Evolutionary conservation across 1,140 invertebrate species (phyloP).

Genomic region (Temnothorax curvispinosus): DNA sequence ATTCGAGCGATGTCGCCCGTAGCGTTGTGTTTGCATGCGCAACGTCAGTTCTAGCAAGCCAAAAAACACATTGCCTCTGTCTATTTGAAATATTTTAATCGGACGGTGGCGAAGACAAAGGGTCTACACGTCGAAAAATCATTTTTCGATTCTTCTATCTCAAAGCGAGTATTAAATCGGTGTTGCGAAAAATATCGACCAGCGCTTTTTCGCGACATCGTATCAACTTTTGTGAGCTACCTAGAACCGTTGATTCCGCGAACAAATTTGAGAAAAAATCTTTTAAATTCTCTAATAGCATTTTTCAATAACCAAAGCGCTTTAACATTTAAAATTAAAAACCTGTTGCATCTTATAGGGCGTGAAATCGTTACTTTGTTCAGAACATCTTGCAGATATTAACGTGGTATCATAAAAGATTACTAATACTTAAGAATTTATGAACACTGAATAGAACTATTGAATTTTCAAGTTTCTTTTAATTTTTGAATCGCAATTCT

Average conservation of each 20-base stretch:
- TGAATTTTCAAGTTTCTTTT: background rate
- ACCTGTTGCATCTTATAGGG: background rate
- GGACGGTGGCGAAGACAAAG: conserved; percentile 42
- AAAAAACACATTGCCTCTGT: conserved; percentile 57
- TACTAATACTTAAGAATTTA: conserved; percentile 2
- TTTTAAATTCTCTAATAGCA: background rate
- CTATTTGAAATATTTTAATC: conserved; percentile 63
- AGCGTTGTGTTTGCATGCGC: conserved; percentile 51
- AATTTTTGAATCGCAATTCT: background rate
- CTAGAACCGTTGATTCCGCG: conserved; percentile 1
- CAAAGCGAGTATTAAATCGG: conserved; percentile 33
- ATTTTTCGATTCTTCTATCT: conserved; percentile 54
- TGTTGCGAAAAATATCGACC: conserved; percentile 26
- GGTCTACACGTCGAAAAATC: conserved; percentile 53
- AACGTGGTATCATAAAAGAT: background rate
- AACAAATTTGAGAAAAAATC: conserved; percentile 16
- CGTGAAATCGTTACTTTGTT: background rate
- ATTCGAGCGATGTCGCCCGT: conserved; percentile 55
- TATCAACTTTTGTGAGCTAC: conserved; percentile 27
- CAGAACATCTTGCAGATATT: background rate
- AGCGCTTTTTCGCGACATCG: conserved; percentile 20
- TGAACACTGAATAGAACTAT: background rate
- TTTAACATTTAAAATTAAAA: conserved; percentile 21
- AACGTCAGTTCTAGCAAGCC: conserved; percentile 29
- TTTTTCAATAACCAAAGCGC: conserved; percentile 33